These are phyloP conservation scores for Eulemur rubriventer DNA, from an alignment of 2,797 vertebrate species.

Conservation along the genomic window DNA sequence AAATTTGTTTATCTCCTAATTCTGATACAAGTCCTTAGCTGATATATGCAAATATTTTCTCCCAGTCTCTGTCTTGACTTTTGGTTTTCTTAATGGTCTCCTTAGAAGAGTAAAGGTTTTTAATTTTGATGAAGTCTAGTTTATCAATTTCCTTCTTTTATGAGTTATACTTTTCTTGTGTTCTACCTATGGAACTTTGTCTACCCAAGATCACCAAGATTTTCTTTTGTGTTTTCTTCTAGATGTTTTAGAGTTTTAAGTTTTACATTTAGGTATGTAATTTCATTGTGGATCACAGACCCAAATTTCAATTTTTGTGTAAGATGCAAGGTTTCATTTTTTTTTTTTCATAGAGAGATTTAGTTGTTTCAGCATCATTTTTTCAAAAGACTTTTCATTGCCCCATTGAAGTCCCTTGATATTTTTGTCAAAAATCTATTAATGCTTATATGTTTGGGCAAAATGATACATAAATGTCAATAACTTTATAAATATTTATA, in stretches of 20 bases:
- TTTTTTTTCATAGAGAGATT: not conserved
- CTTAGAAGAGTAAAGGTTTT: not conserved
- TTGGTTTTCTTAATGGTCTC: not conserved
- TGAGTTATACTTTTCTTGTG: not conserved
- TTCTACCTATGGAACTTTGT: not conserved
- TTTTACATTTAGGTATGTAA: not conserved
- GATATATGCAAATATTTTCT: not conserved
- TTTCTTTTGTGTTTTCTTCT: not conserved
- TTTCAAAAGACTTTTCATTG: not conserved
- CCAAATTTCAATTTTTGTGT: not conserved
- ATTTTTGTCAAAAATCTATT: conserved; percentile 6
- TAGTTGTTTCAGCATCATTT: not conserved
- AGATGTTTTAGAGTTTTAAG: not conserved
- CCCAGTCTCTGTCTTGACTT: not conserved
- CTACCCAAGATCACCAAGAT: not conserved
- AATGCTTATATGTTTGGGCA: not conserved
- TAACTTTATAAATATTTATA: not conserved
- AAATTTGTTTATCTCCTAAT: not conserved
- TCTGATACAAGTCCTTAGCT: not conserved
- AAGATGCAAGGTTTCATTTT: not conserved
- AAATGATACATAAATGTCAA: not conserved
- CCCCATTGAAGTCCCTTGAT: not conserved
- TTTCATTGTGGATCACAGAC: not conserved
- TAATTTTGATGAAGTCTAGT: not conserved
- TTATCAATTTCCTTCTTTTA: not conserved